A percentile compares a stretch with the other conserved stretches of the same genome.
Conservation (phyloP, 1,140 invertebrate genomes). For the Bombus confusus region DNA sequence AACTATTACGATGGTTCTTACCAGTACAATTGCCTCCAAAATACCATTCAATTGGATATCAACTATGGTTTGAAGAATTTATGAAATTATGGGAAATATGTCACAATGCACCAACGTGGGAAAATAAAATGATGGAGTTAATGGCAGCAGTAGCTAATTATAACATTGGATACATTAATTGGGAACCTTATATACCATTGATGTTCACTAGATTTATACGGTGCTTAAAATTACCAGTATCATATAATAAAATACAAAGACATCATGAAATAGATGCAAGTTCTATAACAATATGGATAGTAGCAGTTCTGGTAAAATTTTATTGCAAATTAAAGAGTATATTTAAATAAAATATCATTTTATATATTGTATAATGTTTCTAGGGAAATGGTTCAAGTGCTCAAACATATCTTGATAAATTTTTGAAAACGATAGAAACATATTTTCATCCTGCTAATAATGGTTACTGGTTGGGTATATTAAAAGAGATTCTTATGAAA, state of each 20-base stretch:
- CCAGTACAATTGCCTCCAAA: conserved; percentile 87
- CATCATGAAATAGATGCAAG: conserved; percentile 83
- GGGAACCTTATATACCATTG: conserved; percentile 90
- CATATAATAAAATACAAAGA: conserved; percentile 85
- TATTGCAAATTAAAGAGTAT: neutral
- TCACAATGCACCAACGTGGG: conserved; percentile 88
- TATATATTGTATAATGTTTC: conserved; percentile 43
- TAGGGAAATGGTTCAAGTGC: conserved; percentile 84
- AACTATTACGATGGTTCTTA: conserved; percentile 89
- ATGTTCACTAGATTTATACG: conserved; percentile 92
- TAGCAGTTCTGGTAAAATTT: conserved; percentile 69
- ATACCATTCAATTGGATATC: conserved; percentile 85
- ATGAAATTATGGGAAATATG: conserved; percentile 90
- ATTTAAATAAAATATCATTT: conserved; percentile 12
- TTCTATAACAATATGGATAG: conserved; percentile 83
- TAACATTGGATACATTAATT: conserved; percentile 94
- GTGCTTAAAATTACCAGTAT: conserved; percentile 90
- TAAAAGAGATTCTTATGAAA: conserved; percentile 86
- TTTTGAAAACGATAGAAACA: conserved; percentile 92
- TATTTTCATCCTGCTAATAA: conserved; percentile 95
- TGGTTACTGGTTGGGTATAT: conserved; percentile 88
- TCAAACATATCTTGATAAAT: conserved; percentile 89
- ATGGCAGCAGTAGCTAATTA: conserved; percentile 88
- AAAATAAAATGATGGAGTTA: conserved; percentile 87
- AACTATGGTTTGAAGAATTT: conserved; percentile 93